phyloP scores from a whole-genome alignment of 92 coral and sea anemone genomes.

The Siderastrea siderea region DNA sequence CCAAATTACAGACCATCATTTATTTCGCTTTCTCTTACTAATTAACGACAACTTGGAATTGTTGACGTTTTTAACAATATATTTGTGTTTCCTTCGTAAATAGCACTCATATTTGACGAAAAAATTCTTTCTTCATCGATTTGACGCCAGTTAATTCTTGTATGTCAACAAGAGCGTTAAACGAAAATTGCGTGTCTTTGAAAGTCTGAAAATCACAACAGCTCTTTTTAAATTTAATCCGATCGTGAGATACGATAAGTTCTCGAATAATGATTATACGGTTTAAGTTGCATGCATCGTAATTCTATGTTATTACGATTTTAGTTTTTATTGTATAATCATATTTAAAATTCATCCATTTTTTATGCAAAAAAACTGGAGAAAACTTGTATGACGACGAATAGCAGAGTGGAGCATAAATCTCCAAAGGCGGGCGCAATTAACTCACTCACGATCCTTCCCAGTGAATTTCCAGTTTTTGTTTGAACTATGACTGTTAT shows the following conservation, averaged over 20 bases:
- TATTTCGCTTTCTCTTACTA: constrained; percentile 25
- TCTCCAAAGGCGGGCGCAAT: too few species aligned
- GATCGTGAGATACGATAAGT: neutral
- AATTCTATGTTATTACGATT: constrained; percentile 45
- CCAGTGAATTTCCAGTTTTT: neutral
- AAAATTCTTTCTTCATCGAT: neutral
- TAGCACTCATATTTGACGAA: neutral
- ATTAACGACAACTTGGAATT: constrained; percentile 11
- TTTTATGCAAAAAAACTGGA: constrained; percentile 21
- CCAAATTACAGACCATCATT: constrained; percentile 30
- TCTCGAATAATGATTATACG: constrained; percentile 6
- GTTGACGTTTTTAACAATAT: constrained; percentile 6
- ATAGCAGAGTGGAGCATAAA: neutral
- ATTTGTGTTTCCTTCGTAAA: constrained; percentile 25
- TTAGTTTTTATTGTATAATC: constrained; percentile 21
- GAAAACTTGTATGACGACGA: neutral
- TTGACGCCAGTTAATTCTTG: neutral
- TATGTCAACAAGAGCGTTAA: neutral
- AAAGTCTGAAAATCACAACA: neutral
- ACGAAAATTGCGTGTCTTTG: neutral
- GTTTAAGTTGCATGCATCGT: constrained; percentile 6
- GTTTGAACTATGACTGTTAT: too few species aligned
- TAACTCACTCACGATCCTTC: too few species aligned
- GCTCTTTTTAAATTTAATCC: neutral
- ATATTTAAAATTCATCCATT: constrained; percentile 18